Evolutionary conservation across 2,797 vertebrate species (phyloP).

Genomic region (Discoglossus pictus): DNA sequence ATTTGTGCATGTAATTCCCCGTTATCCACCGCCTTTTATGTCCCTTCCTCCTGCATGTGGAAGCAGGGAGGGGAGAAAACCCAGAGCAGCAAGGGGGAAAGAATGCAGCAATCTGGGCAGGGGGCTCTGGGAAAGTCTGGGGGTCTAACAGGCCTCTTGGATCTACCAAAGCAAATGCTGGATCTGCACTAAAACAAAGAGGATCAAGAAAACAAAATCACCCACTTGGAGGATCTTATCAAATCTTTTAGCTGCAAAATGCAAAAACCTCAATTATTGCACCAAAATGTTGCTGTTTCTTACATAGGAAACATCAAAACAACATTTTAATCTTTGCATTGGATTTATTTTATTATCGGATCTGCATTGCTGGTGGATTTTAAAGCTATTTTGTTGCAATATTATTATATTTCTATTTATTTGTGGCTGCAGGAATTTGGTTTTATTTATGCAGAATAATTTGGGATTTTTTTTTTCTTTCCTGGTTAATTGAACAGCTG

Average conservation of each 20-base stretch:
- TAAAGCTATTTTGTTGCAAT: too few species aligned
- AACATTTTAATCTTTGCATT: background rate
- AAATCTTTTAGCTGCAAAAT: background rate
- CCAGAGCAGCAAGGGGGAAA: too few species aligned
- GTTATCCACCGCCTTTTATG: too few species aligned
- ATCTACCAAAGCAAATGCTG: conserved; percentile 7
- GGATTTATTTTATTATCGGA: too few species aligned
- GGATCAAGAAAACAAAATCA: background rate
- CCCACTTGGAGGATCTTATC: background rate
- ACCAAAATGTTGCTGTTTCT: background rate
- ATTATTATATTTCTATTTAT: background rate
- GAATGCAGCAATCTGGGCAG: conserved; percentile 10
- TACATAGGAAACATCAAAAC: conserved; percentile 12
- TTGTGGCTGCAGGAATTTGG: conserved; percentile 9
- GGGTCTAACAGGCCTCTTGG: conserved; percentile 29
- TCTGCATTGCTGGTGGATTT: too few species aligned
- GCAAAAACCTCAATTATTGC: too few species aligned
- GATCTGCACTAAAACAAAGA: conserved; percentile 16
- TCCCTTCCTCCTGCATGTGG: conserved; percentile 30
- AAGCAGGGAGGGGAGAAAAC: background rate
- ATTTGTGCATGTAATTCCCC: too few species aligned
- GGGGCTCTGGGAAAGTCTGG: conserved; percentile 29
- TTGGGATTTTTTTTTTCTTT: conserved; percentile 37
- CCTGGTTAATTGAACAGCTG: conserved; percentile 57
- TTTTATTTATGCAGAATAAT: background rate